Percentiles rank a stretch among this genome's conserved stretches.
These are phyloP conservation scores for Pantherophis guttatus DNA, from an alignment of 2,113 vertebrate species.

Conservation along the genomic window DNA sequence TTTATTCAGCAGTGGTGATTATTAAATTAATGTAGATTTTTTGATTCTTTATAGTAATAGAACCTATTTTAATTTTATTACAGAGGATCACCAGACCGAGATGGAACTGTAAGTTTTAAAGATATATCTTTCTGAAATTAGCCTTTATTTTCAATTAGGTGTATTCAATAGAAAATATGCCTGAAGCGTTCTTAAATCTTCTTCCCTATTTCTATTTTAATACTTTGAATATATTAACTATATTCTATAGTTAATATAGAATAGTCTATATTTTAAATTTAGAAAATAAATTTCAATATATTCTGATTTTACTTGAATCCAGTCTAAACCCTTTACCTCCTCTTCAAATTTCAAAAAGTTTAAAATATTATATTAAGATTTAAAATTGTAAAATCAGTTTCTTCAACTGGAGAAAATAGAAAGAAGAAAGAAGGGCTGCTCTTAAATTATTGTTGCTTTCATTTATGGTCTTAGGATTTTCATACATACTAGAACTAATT, in stretches of 20 bases:
- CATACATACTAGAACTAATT: not conserved
- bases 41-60: fast-evolving
- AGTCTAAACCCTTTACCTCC: not conserved
- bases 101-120: conserved; percentile 84
- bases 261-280: not conserved
- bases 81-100: conserved; percentile 95
- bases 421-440: not conserved
- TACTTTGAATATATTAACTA: conserved; percentile 35
- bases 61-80: conserved; percentile 43
- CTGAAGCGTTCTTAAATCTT: not conserved
- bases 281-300: not conserved
- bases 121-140: conserved; percentile 7
- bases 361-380: not conserved
- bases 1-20: not conserved
- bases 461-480: conserved; percentile 17
- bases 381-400: not conserved
- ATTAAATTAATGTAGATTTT: not conserved
- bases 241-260: not conserved
- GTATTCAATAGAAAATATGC: not conserved
- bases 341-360: not conserved
- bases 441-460: conserved; percentile 46
- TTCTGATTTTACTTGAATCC: not conserved
- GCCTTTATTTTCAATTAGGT: not conserved
- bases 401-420: conserved; percentile 35
- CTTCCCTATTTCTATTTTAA: conserved; percentile 33